Evolutionary conservation across 2,888 invertebrate species (phyloP).

Genomic region (Catonia carolina): DNA sequence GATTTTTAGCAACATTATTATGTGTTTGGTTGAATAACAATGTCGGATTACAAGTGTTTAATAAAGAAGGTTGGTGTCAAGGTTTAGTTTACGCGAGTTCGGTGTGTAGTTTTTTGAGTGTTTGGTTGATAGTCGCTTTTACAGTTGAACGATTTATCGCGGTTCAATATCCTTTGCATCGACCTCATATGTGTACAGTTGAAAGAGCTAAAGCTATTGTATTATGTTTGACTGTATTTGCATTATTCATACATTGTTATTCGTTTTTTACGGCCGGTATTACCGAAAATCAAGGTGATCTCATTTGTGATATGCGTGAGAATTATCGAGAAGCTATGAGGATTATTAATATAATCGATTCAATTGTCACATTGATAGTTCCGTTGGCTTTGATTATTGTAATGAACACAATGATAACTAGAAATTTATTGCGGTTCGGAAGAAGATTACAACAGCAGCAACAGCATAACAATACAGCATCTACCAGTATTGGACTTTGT

Average conservation of each 20-base stretch:
- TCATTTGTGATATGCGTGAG: constrained; percentile 47
- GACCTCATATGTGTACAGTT: constrained; percentile 55
- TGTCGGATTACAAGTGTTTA: constrained; percentile 44
- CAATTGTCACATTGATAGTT: constrained; percentile 53
- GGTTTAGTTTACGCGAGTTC: constrained; percentile 48
- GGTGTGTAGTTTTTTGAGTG: constrained; percentile 56
- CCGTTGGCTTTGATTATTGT: constrained; percentile 54
- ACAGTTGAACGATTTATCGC: constrained; percentile 63
- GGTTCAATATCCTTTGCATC: constrained; percentile 52
- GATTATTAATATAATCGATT: constrained; percentile 54
- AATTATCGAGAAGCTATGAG: constrained; percentile 48
- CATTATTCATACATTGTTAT: constrained; percentile 45
- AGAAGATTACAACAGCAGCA: constrained; percentile 41
- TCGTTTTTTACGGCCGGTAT: constrained; percentile 46
- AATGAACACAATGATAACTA: constrained; percentile 57
- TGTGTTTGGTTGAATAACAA: constrained; percentile 50
- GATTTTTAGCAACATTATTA: constrained; percentile 50
- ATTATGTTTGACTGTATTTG: constrained; percentile 40
- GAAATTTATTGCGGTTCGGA: constrained; percentile 47
- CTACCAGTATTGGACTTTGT: constrained; percentile 39
- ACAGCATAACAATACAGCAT: background rate
- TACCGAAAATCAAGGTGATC: constrained; percentile 38
- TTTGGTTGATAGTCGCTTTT: constrained; percentile 63
- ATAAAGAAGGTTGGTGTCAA: constrained; percentile 53
- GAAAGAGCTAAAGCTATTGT: constrained; percentile 52